Evolutionary conservation across 2,113 vertebrate species (phyloP), one percentile per base, ranked within the genome.

Genomic region (Murina feae): DNA sequence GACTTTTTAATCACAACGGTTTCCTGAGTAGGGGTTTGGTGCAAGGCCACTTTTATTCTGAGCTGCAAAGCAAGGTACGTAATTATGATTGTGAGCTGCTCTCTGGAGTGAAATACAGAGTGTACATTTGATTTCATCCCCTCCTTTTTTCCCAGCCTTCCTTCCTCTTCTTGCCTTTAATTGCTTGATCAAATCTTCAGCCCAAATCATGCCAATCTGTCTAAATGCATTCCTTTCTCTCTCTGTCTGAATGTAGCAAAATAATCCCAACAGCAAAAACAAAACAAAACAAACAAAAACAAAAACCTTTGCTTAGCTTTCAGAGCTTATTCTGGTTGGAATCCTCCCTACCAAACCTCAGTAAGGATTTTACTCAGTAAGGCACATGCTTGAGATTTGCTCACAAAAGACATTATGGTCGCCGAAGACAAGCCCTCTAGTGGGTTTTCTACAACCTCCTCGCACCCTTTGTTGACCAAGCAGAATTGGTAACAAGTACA

Each of bases 51-150:
- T 98, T 98, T 97, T 98, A 98, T 98, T 98, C 96, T 96, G 97
- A 98, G 98, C 97, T 97, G 96, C 95, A 98, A 94, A 98, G 98
- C 96, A 98, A 95, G 96, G 97, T 98, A 97, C 98, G 96, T 97
- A 98, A 98, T 98, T 98, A 98, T 97, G 98, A 98, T 90, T 97
- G 94, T 47, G 90, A 97, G 97, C 97, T 98, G 93, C 96, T 97
- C 97, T 98, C 96, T 96, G 95, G 97, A 97, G 95, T 96, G 96
- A 97, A 98, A 95, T 96, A 80, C 85, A 98, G 87, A 95, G 92
- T 85, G 91, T 85, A 97, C 91, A 89, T 96, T 65, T 79, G 39
- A 69, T 87, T 90, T 93, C 53, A 78, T 85, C 88, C 68, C 84
- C 89, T 96, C 90, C 85, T 94, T 96, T 87, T 98, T 93, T 51